Evolutionary conservation across 2,113 vertebrate genomes (phyloP).

Genomic region (Gulo gulo): DNA sequence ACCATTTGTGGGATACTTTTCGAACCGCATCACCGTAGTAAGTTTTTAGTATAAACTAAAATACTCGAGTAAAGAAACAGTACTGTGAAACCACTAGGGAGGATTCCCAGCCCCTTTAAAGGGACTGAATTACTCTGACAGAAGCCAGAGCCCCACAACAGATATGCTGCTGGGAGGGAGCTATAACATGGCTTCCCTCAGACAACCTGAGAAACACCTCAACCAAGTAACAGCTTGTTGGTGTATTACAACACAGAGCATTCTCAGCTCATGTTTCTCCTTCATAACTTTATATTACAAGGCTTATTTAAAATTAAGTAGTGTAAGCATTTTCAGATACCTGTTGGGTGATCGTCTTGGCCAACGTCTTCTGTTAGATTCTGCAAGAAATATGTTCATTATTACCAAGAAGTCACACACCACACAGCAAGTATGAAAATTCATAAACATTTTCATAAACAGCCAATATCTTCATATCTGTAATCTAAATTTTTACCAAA

Average conservation of each 20-base stretch:
- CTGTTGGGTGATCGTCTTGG: constrained; percentile 96
- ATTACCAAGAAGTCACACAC: constrained; percentile 63
- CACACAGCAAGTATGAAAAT: background rate
- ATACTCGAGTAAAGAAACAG: background rate
- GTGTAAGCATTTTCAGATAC: constrained; percentile 81
- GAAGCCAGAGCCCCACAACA: background rate
- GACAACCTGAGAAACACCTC: background rate
- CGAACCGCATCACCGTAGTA: background rate
- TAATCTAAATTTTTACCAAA: constrained; percentile 47
- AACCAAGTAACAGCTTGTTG: background rate
- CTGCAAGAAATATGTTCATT: constrained; percentile 83
- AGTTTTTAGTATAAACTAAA: constrained; percentile 2
- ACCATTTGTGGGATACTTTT: background rate
- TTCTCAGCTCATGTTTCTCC: background rate
- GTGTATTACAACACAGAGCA: background rate
- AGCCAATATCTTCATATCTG: background rate
- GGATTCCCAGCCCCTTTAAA: background rate
- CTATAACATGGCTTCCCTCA: background rate
- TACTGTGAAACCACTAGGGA: background rate
- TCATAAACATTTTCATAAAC: constrained; percentile 49
- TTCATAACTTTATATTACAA: background rate
- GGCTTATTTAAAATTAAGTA: constrained; percentile 1
- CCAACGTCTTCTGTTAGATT: constrained; percentile 97
- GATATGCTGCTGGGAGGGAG: background rate
- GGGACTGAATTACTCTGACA: background rate